Percentiles rank a stretch among this genome's conserved stretches.
These are phyloP conservation scores for Speoplatyrhinus poulsoni DNA, from an alignment of 2,113 vertebrate species.

Conservation along the genomic window DNA sequence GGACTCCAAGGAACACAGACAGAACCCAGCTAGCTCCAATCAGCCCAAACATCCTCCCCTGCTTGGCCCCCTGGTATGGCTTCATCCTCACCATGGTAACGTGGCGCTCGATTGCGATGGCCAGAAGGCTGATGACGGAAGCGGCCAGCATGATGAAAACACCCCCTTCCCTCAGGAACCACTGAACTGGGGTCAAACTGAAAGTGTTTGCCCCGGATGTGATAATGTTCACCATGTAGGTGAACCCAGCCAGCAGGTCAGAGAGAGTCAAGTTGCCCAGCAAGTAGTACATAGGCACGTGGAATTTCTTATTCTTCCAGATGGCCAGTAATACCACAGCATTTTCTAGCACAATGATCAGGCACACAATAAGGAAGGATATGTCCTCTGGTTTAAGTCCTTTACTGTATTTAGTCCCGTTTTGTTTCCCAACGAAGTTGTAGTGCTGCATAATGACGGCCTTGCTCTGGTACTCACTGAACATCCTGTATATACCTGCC, in stretches of 20 bases:
- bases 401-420: slow-evolving; percentile 72
- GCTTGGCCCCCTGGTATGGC: slow-evolving; percentile 78
- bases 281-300: slow-evolving; percentile 88
- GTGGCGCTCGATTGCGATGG: slow-evolving; percentile 89
- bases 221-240: slow-evolving; percentile 87
- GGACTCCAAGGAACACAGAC: slow-evolving; percentile 79
- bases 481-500: slow-evolving; percentile 62
- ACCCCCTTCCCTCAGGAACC: slow-evolving; percentile 86
- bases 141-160: slow-evolving; percentile 88
- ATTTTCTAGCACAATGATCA: slow-evolving; percentile 86
- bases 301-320: slow-evolving; percentile 89
- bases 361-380: slow-evolving; percentile 82
- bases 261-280: slow-evolving; percentile 88
- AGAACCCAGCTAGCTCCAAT: slow-evolving; percentile 82
- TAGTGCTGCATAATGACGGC: slow-evolving; percentile 81
- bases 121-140: slow-evolving; percentile 85
- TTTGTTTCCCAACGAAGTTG: slow-evolving; percentile 88
- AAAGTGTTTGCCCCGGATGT: slow-evolving; percentile 86
- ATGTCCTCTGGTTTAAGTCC: slow-evolving; percentile 80
- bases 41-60: slow-evolving; percentile 80
- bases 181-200: slow-evolving; percentile 81
- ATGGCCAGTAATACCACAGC: slow-evolving; percentile 84
- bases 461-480: slow-evolving; percentile 75
- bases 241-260: slow-evolving; percentile 86
- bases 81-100: slow-evolving; percentile 88